Evolutionary conservation across 2,797 vertebrate species (phyloP), one percentile per base, ranked within the genome.

Genomic region (Rhinichthys osculus): DNA sequence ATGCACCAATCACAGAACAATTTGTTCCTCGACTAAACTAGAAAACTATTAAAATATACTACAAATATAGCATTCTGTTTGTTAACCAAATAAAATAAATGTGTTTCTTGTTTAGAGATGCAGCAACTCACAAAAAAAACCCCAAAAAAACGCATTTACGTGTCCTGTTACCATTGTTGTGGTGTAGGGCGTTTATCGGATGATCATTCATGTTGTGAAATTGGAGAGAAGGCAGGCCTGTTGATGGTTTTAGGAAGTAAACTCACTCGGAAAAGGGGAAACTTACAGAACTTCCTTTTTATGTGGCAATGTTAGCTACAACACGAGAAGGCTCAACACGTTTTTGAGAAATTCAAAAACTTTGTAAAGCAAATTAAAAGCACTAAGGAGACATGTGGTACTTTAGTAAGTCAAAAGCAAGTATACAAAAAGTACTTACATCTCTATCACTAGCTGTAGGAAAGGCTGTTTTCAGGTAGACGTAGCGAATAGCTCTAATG

Each of bases 401-500:
- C 1, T 19, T 9, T 27, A 27, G 17, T 33, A 33, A 23, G 35
- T 57, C 35, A 70, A 86, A 70, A 30, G 4, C 35, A 62, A 40
- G 16, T 62, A 70, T 5, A 52, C 21, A 76, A 47, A 86, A n/a
- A 67, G 27, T 6, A 50, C 94, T 94, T 90, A 99, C 98, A 91
- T 98, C 96, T 27, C 89, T 86, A 66, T 98, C 95, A 0, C 92
- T 95, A 79, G 95, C 94, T 40, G 93, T 94, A 3, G 98, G 98
- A 88, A 97, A 97, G 11, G 96, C 93, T 0, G 90, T 94, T 93
- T 95, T 97, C 87, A 99, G 94, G 89, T 98, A 98, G 3, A 95
- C 92, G 80, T 96, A 96, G 33, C 98, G 97, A 72, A 95, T 96
- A 19, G 96, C 97, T 3, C 98, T 96, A 64, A 99, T 96, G 47